Conservation (phyloP, 2,888 invertebrate species). For the Chelonus formosanus region DNA sequence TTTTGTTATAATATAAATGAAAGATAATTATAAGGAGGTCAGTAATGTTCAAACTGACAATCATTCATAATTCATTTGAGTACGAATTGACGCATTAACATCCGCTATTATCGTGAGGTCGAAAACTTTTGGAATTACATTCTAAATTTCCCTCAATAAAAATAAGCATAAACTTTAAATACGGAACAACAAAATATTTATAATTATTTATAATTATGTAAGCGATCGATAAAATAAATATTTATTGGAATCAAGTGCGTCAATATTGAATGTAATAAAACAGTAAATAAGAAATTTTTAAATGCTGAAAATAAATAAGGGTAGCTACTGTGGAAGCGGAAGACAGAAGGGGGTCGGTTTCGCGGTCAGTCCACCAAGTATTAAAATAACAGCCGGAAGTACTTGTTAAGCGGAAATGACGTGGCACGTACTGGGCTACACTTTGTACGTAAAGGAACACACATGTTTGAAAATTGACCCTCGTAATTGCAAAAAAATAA, state of each 20-base stretch:
- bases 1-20: no score
- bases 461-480: no score
- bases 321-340: slow-evolving; percentile 12
- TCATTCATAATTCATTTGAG: slow-evolving; percentile 33
- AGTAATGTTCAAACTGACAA: slow-evolving; percentile 8
- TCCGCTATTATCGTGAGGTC: slow-evolving; percentile 31
- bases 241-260: no score
- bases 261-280: no score
- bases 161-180: background rate
- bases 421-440: slow-evolving; percentile 44
- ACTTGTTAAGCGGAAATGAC: slow-evolving; percentile 56
- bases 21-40: slow-evolving; percentile 12
- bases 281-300: no score
- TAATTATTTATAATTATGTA: no score
- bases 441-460: no score
- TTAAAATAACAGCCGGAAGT: slow-evolving; percentile 42
- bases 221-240: no score
- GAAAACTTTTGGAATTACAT: slow-evolving; percentile 14
- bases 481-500: no score
- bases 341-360: slow-evolving; percentile 28
- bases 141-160: background rate
- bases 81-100: slow-evolving; percentile 27
- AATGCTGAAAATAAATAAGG: background rate
- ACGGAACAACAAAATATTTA: no score
- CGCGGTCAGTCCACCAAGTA: slow-evolving; percentile 34